A percentile compares a stretch with the other conserved stretches of the same genome.
Evolutionary conservation across 2,797 vertebrate species (phyloP).

Genomic region (Okamejei kenojei): DNA sequence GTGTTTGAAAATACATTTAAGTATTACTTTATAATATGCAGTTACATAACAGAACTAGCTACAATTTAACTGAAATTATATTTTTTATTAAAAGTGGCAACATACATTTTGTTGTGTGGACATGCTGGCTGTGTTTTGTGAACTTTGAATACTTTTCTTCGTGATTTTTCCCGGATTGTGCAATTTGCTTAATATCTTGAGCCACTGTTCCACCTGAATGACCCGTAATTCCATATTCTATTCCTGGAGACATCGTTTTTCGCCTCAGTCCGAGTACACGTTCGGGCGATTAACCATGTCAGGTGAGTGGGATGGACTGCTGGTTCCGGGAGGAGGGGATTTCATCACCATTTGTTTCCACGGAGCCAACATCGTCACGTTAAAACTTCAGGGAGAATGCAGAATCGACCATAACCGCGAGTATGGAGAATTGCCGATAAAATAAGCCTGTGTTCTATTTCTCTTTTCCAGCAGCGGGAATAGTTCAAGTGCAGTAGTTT

Average conservation of each 20-base stretch:
- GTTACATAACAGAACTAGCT: too few relatives aligned
- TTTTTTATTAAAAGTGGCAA: too few relatives aligned
- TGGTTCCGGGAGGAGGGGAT: constrained; percentile 21
- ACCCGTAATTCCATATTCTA: not conserved
- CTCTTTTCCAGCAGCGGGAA: not conserved
- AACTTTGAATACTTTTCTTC: not conserved
- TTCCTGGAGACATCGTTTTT: not conserved
- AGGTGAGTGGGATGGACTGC: not conserved
- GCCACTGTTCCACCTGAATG: too few relatives aligned
- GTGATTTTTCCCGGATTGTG: not conserved
- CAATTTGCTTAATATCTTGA: not conserved
- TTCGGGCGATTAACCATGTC: not conserved
- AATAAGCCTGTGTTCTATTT: not conserved
- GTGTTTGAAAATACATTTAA: too few relatives aligned
- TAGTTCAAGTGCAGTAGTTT: not conserved
- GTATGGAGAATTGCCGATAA: not conserved
- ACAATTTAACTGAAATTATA: too few relatives aligned
- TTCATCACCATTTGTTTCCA: not conserved
- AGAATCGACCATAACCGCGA: not conserved
- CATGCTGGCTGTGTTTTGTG: too few relatives aligned
- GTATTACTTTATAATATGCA: too few relatives aligned
- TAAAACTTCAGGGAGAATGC: not conserved
- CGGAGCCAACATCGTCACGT: not conserved
- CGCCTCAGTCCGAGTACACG: not conserved
- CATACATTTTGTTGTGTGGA: too few relatives aligned